Conservation (phyloP, 2,888 invertebrate genomes). For the Acronicta leporina region DNA sequence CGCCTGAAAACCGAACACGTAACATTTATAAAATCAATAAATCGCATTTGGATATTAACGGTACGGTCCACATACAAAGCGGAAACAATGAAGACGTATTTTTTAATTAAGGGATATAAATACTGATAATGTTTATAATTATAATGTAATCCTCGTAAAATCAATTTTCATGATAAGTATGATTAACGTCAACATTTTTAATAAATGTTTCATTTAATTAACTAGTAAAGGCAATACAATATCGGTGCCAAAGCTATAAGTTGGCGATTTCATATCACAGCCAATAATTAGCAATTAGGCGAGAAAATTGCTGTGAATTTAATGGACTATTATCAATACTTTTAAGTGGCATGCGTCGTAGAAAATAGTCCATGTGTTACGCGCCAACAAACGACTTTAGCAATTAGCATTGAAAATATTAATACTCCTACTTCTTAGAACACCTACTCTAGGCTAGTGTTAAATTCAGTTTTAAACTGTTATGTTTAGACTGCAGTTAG, state of each 20-base stretch:
- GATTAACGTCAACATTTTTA: constrained; percentile 31
- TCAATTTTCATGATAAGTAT: constrained; percentile 40
- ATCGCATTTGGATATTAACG: constrained; percentile 12
- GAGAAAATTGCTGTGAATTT: constrained; percentile 12
- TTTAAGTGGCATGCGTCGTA: constrained; percentile 3
- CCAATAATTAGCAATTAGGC: constrained; percentile 23
- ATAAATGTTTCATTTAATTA: constrained; percentile 43
- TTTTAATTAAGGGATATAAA: constrained; percentile 23
- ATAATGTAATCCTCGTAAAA: constrained; percentile 38
- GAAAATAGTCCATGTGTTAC: constrained; percentile 12
- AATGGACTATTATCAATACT: constrained; percentile 4
- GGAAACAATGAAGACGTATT: constrained; percentile 32
- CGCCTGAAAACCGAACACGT: constrained; percentile 89
- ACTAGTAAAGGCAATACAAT: constrained; percentile 12
- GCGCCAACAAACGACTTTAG: constrained; percentile 32
- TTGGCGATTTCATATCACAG: constrained; percentile 16
- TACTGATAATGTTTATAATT: constrained; percentile 18
- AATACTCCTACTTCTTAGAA: constrained; percentile 39
- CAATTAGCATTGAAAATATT: constrained; percentile 45
- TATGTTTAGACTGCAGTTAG: constrained; percentile 29
- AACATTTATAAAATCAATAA: constrained; percentile 29
- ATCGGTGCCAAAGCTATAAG: constrained; percentile 11
- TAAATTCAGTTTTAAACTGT: constrained; percentile 19
- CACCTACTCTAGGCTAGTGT: constrained; percentile 26
- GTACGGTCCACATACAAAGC: constrained; percentile 9